These are phyloP conservation scores for Avahi laniger DNA, from an alignment of 2,797 vertebrate species.

Conservation along the genomic window DNA sequence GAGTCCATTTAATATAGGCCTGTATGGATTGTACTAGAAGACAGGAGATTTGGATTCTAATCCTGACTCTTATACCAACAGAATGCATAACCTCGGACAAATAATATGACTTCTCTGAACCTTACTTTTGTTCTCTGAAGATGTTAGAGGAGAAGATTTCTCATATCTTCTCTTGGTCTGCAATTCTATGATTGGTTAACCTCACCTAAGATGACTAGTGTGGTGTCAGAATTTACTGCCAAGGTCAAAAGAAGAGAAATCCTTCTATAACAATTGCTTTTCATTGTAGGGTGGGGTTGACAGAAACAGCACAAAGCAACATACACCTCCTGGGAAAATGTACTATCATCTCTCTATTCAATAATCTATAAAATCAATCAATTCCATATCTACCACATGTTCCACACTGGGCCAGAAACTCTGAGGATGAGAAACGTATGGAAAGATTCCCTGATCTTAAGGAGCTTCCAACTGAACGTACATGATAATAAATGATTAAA, in stretches of 20 bases:
- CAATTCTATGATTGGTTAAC: background rate
- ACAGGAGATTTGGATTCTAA: background rate
- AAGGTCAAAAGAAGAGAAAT: background rate
- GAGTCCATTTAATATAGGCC: background rate
- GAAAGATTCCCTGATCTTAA: background rate
- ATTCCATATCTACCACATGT: background rate
- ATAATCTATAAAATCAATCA: slow-evolving; percentile 16
- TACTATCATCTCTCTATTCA: background rate
- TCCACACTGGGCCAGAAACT: background rate
- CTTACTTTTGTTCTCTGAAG: slow-evolving; percentile 31
- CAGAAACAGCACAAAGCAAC: background rate
- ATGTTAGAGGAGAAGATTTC: background rate
- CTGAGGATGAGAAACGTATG: background rate
- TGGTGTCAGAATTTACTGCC: background rate
- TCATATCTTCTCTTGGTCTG: background rate
- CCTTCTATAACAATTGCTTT: background rate
- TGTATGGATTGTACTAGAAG: background rate
- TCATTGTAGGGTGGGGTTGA: background rate
- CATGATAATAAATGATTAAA: background rate
- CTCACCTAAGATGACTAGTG: background rate
- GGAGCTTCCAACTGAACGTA: background rate
- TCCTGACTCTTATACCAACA: background rate
- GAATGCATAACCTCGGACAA: background rate
- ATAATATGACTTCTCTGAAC: background rate
- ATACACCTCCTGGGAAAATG: background rate